Conservation (phyloP, 2,113 vertebrate species). For the Larimichthys crocea region DNA sequence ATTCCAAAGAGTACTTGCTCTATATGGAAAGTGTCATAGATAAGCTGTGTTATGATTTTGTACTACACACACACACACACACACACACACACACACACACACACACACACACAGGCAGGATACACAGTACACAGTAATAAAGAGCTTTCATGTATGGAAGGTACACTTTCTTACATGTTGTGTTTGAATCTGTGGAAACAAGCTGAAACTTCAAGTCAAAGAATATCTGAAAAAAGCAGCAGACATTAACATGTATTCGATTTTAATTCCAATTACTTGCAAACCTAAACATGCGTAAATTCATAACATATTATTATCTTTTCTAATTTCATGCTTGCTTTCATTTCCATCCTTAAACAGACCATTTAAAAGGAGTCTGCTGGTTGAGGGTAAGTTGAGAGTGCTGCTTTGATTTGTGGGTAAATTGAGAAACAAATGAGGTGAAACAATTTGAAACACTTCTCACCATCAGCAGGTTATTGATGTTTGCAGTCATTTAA, state of each 20-base stretch:
- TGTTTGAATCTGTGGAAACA: too few species aligned
- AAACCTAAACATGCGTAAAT: not conserved
- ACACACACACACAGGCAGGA: too few species aligned
- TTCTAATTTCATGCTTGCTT: conserved; percentile 29
- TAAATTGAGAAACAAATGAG: conserved; percentile 26
- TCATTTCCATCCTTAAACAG: not conserved
- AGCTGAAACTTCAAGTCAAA: too few species aligned
- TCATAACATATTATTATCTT: not conserved
- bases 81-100: too few species aligned
- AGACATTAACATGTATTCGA: not conserved
- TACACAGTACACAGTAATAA: too few species aligned
- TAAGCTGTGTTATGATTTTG: too few species aligned
- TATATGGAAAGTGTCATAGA: too few species aligned
- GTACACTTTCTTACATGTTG: too few species aligned
- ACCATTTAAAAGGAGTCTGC: not conserved
- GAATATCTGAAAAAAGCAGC: not conserved
- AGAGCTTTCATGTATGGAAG: too few species aligned
- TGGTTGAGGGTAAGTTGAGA: not conserved
- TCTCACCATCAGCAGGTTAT: conserved; percentile 2
- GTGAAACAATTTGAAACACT: conserved; percentile 9
- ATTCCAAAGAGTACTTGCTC: too few species aligned
- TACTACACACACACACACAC: too few species aligned
- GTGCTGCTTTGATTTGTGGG: conserved; percentile 11
- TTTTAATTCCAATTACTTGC: not conserved
- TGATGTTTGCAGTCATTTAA: conserved; percentile 2